Percentiles rank a stretch among this genome's conserved stretches.
Conservation (phyloP, 2,113 vertebrate species). For the Clupea harengus region DNA sequence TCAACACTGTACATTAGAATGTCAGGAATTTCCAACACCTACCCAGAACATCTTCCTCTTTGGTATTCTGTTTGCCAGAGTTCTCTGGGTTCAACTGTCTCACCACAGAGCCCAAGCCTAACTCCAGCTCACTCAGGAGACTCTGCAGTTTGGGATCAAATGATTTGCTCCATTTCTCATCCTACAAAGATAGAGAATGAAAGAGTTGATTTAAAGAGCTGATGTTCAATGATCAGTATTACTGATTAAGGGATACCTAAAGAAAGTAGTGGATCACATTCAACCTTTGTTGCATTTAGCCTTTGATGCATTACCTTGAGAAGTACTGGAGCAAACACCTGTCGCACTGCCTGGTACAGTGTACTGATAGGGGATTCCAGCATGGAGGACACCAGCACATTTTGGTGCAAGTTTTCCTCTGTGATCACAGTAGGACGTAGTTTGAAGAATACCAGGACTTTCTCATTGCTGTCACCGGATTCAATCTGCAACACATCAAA, state of each 20-base stretch:
- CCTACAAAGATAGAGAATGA: slow-evolving; percentile 64
- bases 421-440: slow-evolving; percentile 88
- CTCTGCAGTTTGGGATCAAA: slow-evolving; percentile 93
- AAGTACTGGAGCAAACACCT: slow-evolving; percentile 88
- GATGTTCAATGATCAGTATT: not conserved
- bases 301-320: slow-evolving; percentile 73
- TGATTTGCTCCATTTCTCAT: slow-evolving; percentile 86
- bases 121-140: slow-evolving; percentile 88
- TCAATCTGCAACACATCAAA: slow-evolving; percentile 76
- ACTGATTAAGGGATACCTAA: too few species aligned
- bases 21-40: slow-evolving; percentile 25
- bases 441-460: slow-evolving; percentile 93
- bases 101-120: slow-evolving; percentile 83
- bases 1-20: not conserved
- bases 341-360: slow-evolving; percentile 89
- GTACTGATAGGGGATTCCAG: slow-evolving; percentile 90
- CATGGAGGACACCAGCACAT: slow-evolving; percentile 93
- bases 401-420: slow-evolving; percentile 87
- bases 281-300: not conserved
- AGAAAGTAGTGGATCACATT: not conserved
- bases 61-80: slow-evolving; percentile 62
- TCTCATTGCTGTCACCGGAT: slow-evolving; percentile 72
- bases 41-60: slow-evolving; percentile 84
- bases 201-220: not conserved
- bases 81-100: slow-evolving; percentile 75